A percentile compares a stretch with the other conserved stretches of the same genome.
Evolutionary conservation across 2,113 vertebrate genomes (phyloP).

Genomic region (Atrichornis clamosus): DNA sequence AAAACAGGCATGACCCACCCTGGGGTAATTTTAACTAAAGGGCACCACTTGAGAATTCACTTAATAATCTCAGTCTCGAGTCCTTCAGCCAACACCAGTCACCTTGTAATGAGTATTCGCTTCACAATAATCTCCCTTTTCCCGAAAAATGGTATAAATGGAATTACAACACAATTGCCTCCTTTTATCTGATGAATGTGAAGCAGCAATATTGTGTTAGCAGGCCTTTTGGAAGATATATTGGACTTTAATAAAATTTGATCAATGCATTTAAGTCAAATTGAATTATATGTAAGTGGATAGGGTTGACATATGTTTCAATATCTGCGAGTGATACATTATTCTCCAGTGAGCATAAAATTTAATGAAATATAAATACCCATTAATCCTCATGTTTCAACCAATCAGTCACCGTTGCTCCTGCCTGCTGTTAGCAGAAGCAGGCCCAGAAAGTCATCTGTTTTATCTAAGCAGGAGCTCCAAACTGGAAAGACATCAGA

Average conservation of each 20-base stretch:
- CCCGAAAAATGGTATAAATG: conserved; percentile 69
- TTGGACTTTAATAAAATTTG: conserved; percentile 94
- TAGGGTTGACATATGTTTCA: conserved; percentile 97
- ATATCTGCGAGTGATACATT: conserved; percentile 92
- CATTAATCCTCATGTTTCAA: conserved; percentile 96
- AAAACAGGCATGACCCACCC: not conserved
- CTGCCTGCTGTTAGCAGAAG: conserved; percentile 85
- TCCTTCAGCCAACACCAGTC: conserved; percentile 66
- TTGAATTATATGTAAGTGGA: conserved; percentile 95
- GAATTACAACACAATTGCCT: conserved; percentile 72
- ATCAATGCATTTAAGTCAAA: conserved; percentile 95
- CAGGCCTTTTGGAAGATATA: conserved; percentile 83
- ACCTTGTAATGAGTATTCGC: conserved; percentile 67
- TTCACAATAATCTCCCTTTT: conserved; percentile 56
- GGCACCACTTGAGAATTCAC: conserved; percentile 60
- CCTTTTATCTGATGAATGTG: conserved; percentile 78
- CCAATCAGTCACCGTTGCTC: conserved; percentile 84
- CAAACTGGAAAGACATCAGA: conserved; percentile 83
- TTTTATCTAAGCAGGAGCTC: conserved; percentile 86
- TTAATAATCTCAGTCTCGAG: conserved; percentile 51
- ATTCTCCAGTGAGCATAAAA: conserved; percentile 91
- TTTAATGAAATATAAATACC: conserved; percentile 99
- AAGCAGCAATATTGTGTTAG: conserved; percentile 76
- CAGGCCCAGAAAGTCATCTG: conserved; percentile 87
- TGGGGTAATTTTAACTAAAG: conserved; percentile 27